Base-by-base conservation (phyloP, 1,140 invertebrate species). In the Danaus plexippus region DNA sequence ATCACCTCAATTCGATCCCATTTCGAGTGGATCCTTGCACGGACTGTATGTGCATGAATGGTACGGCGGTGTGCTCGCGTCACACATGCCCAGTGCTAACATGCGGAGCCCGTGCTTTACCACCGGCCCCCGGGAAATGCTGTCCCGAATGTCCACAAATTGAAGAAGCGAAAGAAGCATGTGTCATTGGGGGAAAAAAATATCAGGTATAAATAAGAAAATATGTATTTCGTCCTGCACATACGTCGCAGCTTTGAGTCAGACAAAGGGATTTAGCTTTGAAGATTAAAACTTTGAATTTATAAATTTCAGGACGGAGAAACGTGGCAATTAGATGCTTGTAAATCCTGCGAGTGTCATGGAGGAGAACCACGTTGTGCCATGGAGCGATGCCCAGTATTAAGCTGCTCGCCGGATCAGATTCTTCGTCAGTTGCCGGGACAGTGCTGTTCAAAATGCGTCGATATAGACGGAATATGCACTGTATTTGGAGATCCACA, bases 401-500 rank as follows among this genome's bases (percentile, higher is more conserved):
- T 90, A 40, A 89, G 90, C 13, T 96, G 95, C 80, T 90, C 92
- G 0, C 87, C 92, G 0, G 93, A 95, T 32, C 92, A 94, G 61
- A 91, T 91, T 48, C 73, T 93, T 10, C 90, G 92, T 40, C 91
- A 92, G 45, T 80, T 90, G 2, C 90, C 92, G 8, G 94, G 93
- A 18, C 92, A 95, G 59, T 98, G 96, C 76, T 98, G 96, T 84
- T 91, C 92, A 1, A 90, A 92, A 65, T 98, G 96, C 79, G 90
- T 95, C 22, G 94, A 96, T 81, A 92, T 93, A 88, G 94, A 96
- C 53, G 95, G 95, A 6, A 93, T 96, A 0, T 98, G 96, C 80
- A 95, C 94, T 0, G 95, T 96, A 0, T 98, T 96, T 75, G 96
- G 96, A 1, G 96, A 98, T 83, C 95, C 96, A 0, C 96, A 98